Evolutionary conservation across 2,113 vertebrate genomes (phyloP).

Genomic region (Indri indri): DNA sequence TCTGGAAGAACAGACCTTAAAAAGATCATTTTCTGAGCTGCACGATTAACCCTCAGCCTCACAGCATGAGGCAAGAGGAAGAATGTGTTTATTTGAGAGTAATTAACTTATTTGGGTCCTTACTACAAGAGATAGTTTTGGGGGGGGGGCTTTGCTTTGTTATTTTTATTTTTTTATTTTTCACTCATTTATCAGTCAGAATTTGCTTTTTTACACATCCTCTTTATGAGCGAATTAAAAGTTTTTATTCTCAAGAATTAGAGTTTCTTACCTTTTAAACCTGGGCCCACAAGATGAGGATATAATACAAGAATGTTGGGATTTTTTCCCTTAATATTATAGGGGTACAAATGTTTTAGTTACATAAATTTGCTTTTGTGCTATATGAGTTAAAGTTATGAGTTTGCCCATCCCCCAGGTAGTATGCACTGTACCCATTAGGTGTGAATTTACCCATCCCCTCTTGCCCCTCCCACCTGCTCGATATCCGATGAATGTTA

Average conservation of each 20-base stretch:
- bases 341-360: too few relatives aligned
- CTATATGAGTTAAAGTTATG: too few relatives aligned
- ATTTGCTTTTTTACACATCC: background rate
- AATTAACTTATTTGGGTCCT: conserved; percentile 21
- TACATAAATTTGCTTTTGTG: too few relatives aligned
- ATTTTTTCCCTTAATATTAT: too few relatives aligned
- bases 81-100: conserved; percentile 32
- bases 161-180: too few relatives aligned
- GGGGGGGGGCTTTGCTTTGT: background rate
- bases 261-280: background rate
- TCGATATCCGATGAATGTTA: too few relatives aligned
- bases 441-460: too few relatives aligned
- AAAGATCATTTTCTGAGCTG: background rate
- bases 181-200: background rate
- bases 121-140: background rate
- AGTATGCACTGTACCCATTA: too few relatives aligned
- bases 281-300: background rate
- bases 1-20: conserved; percentile 32
- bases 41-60: background rate
- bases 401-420: too few relatives aligned
- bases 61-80: background rate
- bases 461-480: too few relatives aligned
- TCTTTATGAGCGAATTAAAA: conserved; percentile 20
- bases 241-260: background rate
- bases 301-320: accelerated